Evolutionary conservation across 2,797 vertebrate genomes (phyloP), one percentile per base, ranked within the genome.

Genomic region (Limosa lapponica): DNA sequence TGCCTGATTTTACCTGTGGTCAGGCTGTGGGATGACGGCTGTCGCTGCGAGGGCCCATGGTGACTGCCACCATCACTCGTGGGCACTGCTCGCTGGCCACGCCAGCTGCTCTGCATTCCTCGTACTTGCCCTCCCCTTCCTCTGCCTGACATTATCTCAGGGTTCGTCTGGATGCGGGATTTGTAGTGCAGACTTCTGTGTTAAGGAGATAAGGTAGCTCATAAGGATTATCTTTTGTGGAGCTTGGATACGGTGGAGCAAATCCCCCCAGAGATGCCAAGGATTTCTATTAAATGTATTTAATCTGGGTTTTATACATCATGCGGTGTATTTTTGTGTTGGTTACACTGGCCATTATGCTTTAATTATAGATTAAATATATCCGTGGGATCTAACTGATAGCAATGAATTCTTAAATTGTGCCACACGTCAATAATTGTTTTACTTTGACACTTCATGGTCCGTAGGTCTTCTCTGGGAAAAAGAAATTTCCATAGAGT

Each of bases 381-480:
- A 39, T 57, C 37, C 23, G 5, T 43, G 37, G 52, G 48, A 16
- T 75, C 11, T 62, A 41, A 57, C 30, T 34, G 32, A 10, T 28
- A 44, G 16, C 2, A 7, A 4, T 8, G 7, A 8, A 4, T 77
- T 75, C 49, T 69, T 23, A 62, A 62, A 24, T 61, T 0, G 0
- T 36, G 39, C 28, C 34, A 13, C 16, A 49, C 44, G 39, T 36
- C 43, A 44, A 70, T 52, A 59, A 49, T 48, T 24, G 32, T 48
- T 51, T 36, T 36, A 27, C 16, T 58, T 1, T 3, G 16, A n/a
- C 3, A 5, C 18, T 74, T 57, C 0, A 0, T 48, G 51, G 39
- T 49, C 39, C 49, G 14, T n/a, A 5, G 65, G 30, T 48, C 37
- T 83, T 75, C 34, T 51, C 34, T 90, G 52, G 51, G 16, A 64